Base-by-base conservation (phyloP, 2,113 vertebrate genomes). In the Butorides virescens region DNA sequence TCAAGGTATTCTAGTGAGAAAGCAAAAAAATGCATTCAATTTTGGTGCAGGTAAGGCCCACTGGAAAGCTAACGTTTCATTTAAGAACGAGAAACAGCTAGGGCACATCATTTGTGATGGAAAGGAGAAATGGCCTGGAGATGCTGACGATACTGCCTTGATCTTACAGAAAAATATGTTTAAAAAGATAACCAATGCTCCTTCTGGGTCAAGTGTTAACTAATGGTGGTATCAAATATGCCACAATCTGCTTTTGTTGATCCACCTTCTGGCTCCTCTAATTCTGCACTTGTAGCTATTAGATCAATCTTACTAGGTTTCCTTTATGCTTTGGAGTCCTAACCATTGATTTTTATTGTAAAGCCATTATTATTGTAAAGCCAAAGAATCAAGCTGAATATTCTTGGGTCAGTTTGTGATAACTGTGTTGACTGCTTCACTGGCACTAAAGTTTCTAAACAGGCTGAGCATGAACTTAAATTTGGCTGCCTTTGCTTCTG, bases 401-500 rank as follows among this genome's bases (percentile, higher is more conserved):
- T 75, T 89, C 34, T 63, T 72, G 55, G 73, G 80, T 84, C 70
- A 37, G 86, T 87, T 75, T 93, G 61, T 81, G 88, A 86, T 93
- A 85, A 62, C 77, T 65, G 37, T 37, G 37, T 22, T 62, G 83
- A 97, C 94, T 78, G 91, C 83, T 94, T 96, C 1, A 0, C 66
- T 97, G 94, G 86, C 83, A 62, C 83, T 78, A 53, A 72, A 75
- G 26, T 76, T 86, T 58, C 0, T 0, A 47, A 84, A 55, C 56
- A 22, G 80, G 65, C 39, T 78, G 91, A 93, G 76, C 61, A 22
- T 55, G 61, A 58, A 23, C 56, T 68, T 61, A 62, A 74, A 65
- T 82, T 93, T 96, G 96, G 92, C 94, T 15, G 29, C 70, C 53
- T 95, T 95, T 86, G 29, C 70, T 86, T 85, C 56, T 93, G 37